Percentiles rank a stretch among this genome's conserved stretches.
These are phyloP conservation scores for Cinclus cinclus DNA, from an alignment of 2,113 vertebrate species.

Conservation along the genomic window DNA sequence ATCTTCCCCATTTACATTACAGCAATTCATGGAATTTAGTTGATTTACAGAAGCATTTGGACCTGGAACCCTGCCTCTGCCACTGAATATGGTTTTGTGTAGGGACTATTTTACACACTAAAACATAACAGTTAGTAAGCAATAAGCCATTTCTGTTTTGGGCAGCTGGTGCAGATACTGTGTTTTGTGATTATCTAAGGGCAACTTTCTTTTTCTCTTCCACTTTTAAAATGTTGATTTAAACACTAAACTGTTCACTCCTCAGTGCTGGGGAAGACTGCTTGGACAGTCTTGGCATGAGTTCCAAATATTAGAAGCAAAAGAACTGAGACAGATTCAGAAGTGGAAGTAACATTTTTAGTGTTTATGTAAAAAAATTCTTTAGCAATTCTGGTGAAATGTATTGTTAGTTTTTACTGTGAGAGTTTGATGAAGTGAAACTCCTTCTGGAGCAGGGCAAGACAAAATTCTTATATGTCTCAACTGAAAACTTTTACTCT, in stretches of 20 bases:
- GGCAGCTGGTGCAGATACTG: not conserved
- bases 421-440: not conserved
- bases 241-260: not conserved
- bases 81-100: not conserved
- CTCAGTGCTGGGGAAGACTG: not conserved
- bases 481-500: not conserved
- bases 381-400: not conserved
- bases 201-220: not conserved
- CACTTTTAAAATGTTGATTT: not conserved
- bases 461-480: not conserved
- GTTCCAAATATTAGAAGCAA: not conserved
- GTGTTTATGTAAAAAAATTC: not conserved
- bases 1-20: slow-evolving; percentile 2
- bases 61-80: not conserved
- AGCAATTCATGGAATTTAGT: not conserved
- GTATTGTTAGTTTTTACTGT: not conserved
- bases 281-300: not conserved
- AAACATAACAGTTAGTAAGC: not conserved
- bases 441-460: not conserved
- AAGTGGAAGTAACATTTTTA: not conserved
- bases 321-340: not conserved
- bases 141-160: slow-evolving; percentile 18
- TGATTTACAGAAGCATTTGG: slow-evolving; percentile 45
- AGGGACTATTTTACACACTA: not conserved
- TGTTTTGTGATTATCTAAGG: not conserved